Evolutionary conservation across 1,140 invertebrate species (phyloP).

Genomic region (Ceratina australensis): DNA sequence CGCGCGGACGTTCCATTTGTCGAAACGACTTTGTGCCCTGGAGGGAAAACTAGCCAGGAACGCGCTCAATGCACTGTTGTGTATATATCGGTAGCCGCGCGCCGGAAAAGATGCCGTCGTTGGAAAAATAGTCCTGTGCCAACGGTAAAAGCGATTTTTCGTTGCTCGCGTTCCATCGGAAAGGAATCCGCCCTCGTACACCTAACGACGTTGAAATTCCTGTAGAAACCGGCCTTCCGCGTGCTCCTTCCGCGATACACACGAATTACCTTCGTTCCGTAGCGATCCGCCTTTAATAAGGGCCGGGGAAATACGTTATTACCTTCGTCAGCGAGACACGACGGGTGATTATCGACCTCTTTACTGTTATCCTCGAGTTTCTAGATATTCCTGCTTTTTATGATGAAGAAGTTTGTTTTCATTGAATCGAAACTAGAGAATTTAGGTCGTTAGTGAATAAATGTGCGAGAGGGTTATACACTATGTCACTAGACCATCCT

Average conservation of each 20-base stretch:
- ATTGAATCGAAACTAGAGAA: too few species aligned
- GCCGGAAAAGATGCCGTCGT: conserved; percentile 37
- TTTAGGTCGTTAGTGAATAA: too few species aligned
- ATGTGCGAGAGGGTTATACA: too few species aligned
- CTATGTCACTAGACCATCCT: too few species aligned
- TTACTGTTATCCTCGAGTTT: neutral
- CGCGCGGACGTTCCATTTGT: conserved; percentile 64
- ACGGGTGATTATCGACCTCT: conserved; percentile 26
- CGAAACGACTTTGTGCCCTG: conserved; percentile 63
- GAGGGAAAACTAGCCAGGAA: conserved; percentile 36
- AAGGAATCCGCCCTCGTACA: conserved; percentile 14
- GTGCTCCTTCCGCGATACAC: conserved; percentile 3
- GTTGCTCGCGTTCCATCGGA: conserved; percentile 29
- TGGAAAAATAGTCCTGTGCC: conserved; percentile 35
- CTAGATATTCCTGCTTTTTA: neutral
- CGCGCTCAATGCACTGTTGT: too few species aligned
- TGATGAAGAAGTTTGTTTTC: too few species aligned
- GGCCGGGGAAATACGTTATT: conserved; percentile 18
- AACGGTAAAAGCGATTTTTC: conserved; percentile 50
- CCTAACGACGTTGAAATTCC: conserved; percentile 43
- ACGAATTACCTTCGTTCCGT: conserved; percentile 34
- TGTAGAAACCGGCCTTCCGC: neutral
- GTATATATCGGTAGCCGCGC: conserved; percentile 25
- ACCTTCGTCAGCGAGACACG: conserved; percentile 32
- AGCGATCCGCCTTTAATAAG: conserved; percentile 1